Conservation (phyloP, 2,113 vertebrate species). For the Serilophus lunatus region DNA sequence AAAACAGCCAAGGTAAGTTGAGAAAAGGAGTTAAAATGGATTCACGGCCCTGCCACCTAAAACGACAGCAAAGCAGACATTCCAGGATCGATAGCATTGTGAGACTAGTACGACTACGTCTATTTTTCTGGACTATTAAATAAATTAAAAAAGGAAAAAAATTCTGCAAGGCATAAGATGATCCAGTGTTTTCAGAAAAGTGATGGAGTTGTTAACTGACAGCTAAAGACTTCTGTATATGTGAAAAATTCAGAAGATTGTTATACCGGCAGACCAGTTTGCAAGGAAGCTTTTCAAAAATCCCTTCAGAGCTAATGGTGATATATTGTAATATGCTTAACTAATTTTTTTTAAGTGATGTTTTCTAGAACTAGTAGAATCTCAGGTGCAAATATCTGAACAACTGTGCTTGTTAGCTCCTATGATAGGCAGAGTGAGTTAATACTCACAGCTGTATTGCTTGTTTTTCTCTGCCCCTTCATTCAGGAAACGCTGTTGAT, state of each 20-base stretch:
- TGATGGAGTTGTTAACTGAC: background rate
- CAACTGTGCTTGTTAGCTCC: constrained; percentile 46
- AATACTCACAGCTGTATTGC: background rate
- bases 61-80: background rate
- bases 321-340: background rate
- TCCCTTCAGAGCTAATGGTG: background rate
- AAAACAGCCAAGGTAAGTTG: constrained; percentile 92
- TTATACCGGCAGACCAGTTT: background rate
- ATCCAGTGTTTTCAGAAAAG: background rate
- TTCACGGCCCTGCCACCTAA: background rate
- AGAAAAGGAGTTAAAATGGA: constrained; percentile 9
- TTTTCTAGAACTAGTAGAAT: constrained; percentile 58
- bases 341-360: background rate
- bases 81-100: background rate
- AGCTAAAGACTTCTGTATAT: background rate
- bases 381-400: constrained; percentile 58
- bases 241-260: background rate
- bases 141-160: background rate
- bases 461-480: constrained; percentile 32
- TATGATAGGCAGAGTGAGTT: constrained; percentile 15
- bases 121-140: background rate
- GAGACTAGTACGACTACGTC: background rate
- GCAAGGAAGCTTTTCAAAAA: constrained; percentile 1
- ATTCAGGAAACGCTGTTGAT: constrained; percentile 51
- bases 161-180: background rate